Percentiles rank a stretch among this genome's conserved stretches.
These are phyloP conservation scores for Crotophaga sulcirostris DNA, from an alignment of 2,113 vertebrate genomes.

Conservation along the genomic window DNA sequence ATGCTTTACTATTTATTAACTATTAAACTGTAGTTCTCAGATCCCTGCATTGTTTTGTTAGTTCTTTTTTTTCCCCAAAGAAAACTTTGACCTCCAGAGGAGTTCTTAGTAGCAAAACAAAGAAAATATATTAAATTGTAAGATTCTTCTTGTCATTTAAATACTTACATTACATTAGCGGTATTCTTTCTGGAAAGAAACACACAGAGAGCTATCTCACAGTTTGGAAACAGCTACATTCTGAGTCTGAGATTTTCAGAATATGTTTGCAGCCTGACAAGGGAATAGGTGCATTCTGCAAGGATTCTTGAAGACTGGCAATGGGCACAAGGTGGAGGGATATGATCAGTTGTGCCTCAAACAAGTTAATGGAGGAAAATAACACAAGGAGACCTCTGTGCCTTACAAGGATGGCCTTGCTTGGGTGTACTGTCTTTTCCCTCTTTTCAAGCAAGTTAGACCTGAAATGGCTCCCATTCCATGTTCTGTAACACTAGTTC, in stretches of 20 bases:
- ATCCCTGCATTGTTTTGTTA: neutral
- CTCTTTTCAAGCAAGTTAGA: neutral
- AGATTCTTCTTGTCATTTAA: neutral
- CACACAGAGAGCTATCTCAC: neutral
- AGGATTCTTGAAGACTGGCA: neutral
- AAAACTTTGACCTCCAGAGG: neutral
- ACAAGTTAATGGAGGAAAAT: neutral
- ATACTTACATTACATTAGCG: neutral
- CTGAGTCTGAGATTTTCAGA: neutral
- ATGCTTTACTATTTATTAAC: slow-evolving; percentile 17
- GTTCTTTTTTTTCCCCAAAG: neutral
- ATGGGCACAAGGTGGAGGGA: neutral
- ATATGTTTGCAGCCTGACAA: neutral
- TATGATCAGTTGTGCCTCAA: neutral
- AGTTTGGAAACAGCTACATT: neutral
- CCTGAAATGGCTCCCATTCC: neutral
- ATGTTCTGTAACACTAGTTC: neutral
- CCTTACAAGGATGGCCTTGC: neutral
- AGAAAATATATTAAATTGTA: neutral
- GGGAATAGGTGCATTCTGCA: neutral
- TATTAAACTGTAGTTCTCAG: neutral
- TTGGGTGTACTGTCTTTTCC: neutral
- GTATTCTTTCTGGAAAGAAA: neutral
- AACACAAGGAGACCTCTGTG: neutral
- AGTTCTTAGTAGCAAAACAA: neutral